Evolutionary conservation across 2,113 vertebrate genomes (phyloP).

Genomic region (Hassar affinis): DNA sequence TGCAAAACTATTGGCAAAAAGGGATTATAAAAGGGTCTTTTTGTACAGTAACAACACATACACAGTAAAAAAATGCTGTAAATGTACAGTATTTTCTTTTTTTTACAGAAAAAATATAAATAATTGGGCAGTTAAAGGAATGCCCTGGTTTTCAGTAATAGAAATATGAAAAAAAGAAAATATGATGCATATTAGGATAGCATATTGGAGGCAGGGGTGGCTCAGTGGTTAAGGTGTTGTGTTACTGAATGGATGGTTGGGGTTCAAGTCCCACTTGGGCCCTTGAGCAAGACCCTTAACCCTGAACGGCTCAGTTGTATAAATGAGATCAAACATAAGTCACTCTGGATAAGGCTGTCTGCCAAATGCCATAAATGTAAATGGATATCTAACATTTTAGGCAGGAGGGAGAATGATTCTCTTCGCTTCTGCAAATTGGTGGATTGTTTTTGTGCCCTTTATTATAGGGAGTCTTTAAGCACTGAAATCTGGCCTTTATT

Average conservation of each 20-base stretch:
- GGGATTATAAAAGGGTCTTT: neutral
- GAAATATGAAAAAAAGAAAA: too few relatives aligned
- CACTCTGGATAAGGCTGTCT: too few relatives aligned
- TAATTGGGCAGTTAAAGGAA: neutral
- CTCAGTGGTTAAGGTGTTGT: too few relatives aligned
- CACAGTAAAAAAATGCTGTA: neutral
- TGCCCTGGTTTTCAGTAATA: neutral
- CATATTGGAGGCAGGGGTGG: too few relatives aligned
- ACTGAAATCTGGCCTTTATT: neutral
- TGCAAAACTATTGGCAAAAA: neutral
- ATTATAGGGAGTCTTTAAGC: neutral
- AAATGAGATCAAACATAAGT: too few relatives aligned
- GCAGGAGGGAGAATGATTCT: neutral
- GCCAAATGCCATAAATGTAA: too few relatives aligned
- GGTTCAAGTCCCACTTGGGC: too few relatives aligned
- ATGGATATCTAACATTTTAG: neutral
- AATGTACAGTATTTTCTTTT: neutral
- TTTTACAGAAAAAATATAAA: neutral
- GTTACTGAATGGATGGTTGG: too few relatives aligned
- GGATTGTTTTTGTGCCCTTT: neutral
- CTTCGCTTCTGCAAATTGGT: neutral
- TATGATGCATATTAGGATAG: neutral
- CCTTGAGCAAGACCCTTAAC: too few relatives aligned
- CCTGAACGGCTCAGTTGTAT: too few relatives aligned
- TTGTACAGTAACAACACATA: neutral